Evolutionary conservation across 2,797 vertebrate species (phyloP).

Genomic region (Tangara arthus): DNA sequence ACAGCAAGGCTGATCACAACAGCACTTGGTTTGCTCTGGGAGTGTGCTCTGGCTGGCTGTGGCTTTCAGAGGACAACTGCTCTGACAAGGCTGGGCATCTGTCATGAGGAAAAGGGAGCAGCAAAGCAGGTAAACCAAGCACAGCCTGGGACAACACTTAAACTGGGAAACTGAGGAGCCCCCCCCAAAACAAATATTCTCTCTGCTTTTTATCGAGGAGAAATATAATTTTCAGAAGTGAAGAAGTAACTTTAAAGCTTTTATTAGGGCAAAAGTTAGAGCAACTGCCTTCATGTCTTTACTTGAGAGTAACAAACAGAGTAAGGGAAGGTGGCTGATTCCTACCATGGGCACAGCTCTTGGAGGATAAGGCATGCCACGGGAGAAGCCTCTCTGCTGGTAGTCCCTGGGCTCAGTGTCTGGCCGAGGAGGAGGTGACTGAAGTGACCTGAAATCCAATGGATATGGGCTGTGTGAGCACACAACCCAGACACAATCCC

Average conservation of each 20-base stretch:
- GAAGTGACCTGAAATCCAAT: neutral
- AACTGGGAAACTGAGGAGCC: neutral
- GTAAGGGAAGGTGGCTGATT: rapidly evolving
- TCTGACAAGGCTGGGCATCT: neutral
- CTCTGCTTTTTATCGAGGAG: neutral
- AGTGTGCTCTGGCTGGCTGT: neutral
- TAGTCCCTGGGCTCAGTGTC: neutral
- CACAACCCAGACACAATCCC: rapidly evolving
- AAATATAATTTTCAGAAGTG: neutral
- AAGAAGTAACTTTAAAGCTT: neutral
- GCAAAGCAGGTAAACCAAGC: neutral
- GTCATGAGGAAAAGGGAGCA: neutral
- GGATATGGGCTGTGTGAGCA: rapidly evolving
- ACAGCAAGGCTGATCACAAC: neutral
- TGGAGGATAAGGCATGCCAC: neutral
- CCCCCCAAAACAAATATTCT: neutral
- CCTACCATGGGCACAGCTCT: constrained; percentile 45
- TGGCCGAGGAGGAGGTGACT: neutral
- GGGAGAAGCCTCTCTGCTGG: neutral
- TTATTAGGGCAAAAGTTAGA: neutral
- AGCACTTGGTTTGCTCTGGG: neutral
- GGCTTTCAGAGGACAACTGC: neutral
- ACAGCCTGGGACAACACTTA: neutral
- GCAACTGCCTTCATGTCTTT: neutral
- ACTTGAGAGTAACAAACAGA: neutral